Conservation (phyloP, 2,888 invertebrate species). For the Prenolepis imparis region DNA sequence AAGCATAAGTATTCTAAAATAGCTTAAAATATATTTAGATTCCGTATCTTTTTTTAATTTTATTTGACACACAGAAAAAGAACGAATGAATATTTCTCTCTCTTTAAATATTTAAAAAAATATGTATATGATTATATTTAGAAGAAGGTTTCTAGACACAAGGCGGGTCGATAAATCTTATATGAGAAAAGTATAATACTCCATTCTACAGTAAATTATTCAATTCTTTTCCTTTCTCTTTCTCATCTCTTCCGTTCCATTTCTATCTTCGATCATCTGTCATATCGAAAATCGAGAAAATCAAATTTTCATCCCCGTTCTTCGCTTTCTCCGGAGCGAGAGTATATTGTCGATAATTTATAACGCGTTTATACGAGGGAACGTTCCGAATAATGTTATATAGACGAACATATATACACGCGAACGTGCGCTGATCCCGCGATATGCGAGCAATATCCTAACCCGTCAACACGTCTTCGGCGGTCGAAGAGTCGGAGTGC, state of each 20-base stretch:
- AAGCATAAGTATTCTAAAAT: neutral
- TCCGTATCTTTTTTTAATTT: neutral
- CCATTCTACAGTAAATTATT: neutral
- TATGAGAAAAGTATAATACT: neutral
- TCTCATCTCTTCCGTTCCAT: neutral
- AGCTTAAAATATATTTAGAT: neutral
- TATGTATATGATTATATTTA: neutral
- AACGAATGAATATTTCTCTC: neutral
- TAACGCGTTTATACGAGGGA: neutral
- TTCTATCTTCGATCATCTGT: neutral
- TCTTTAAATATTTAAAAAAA: neutral
- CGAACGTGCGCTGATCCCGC: neutral
- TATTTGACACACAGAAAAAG: neutral
- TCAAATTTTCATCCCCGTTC: neutral
- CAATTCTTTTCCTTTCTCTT: neutral
- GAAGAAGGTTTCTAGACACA: neutral
- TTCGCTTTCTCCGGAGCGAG: neutral
- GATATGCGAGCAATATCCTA: neutral
- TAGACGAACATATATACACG: neutral
- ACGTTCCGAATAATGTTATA: neutral
- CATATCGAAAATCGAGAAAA: neutral
- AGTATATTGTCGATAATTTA: neutral
- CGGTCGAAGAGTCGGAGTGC: slow-evolving; percentile 16
- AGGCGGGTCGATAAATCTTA: neutral
- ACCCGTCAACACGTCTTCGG: slow-evolving; percentile 16